Evolutionary conservation across 2,797 vertebrate genomes (phyloP).

Genomic region (Muraenolepis orangiensis): DNA sequence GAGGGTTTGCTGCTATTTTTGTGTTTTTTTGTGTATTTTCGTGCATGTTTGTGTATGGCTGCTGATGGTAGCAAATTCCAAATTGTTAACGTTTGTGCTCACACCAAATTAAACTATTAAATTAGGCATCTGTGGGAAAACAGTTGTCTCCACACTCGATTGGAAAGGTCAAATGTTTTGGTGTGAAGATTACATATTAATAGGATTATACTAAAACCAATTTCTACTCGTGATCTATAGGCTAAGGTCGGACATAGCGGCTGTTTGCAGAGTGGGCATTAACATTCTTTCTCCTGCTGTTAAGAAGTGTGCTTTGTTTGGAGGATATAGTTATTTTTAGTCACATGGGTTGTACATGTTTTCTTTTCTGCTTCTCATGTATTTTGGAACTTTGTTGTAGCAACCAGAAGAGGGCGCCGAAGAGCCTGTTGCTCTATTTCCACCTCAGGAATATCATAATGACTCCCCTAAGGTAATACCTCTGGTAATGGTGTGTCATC

Average conservation of each 20-base stretch:
- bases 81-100: neutral
- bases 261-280: slow-evolving; percentile 14
- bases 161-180: slow-evolving; percentile 20
- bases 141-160: slow-evolving; percentile 35
- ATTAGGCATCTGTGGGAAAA: neutral
- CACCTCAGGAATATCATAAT: slow-evolving; percentile 58
- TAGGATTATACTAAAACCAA: slow-evolving; percentile 63
- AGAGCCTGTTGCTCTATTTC: slow-evolving; percentile 72
- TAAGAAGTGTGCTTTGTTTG: slow-evolving; percentile 18
- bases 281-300: slow-evolving; percentile 18
- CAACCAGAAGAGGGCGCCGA: slow-evolving; percentile 75
- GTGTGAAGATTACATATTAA: slow-evolving; percentile 68
- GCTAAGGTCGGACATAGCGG: neutral
- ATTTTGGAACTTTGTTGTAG: slow-evolving; percentile 43
- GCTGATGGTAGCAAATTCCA: neutral
- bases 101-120: neutral
- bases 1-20: neutral
- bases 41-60: neutral
- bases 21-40: neutral
- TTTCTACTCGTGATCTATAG: slow-evolving; percentile 35
- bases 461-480: slow-evolving; percentile 50
- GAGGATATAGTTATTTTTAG: neutral
- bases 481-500: slow-evolving; percentile 29
- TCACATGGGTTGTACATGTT: neutral
- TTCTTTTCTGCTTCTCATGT: slow-evolving; percentile 18